Base-by-base conservation (phyloP, 1,140 invertebrate genomes). In the Drosophila repletoides region DNA sequence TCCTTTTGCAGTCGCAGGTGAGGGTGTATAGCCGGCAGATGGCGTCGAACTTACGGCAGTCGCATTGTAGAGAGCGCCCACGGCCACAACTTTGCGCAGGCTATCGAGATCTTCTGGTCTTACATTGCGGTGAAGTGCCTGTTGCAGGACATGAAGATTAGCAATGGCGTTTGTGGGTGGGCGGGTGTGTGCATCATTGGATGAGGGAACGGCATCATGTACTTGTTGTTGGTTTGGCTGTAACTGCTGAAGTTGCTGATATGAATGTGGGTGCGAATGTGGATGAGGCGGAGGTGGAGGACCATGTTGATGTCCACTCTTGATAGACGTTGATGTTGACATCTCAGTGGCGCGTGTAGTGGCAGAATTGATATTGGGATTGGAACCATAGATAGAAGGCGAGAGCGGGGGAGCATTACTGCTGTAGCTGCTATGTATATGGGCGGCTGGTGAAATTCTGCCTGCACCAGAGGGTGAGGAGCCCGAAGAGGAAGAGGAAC, bases 111-210 rank as follows among this genome's bases (percentile, higher is more conserved):
- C 88, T 64, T 89, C 84, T 22, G 71, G 74, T 0, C 80, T 48
- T 0, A 89, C 88, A 52, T 83, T 84, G 2, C 88, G 63, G 45
- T 89, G 86, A 0, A 89, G 53, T 0, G 88, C 84, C 46, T 89
- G 79, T 22, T 89, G 80, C 2, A 89, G 45, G 33, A 89, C 83
- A 31, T 89, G 83, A 2, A 87, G 67, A 66, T 74, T 89, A 49
- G 88, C 83, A 2, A 89, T 71, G 26, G 76, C 55, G 64, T 55
- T 80, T 31, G 31, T 76, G 15, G 69, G 67, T 53, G 72, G 72
- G 26, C 64, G 67, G 7, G 92, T 92, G 63, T 91, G 91, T n/a
- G 41, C 38, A 48, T 80, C 75, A 28, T 14, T 53, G 1, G 61
- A 53, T 14, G 45, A 22, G 70, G 88, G 72, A 64, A 76, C 52